Conservation (phyloP, 2,888 invertebrate genomes). For the Drosophila monieri region DNA sequence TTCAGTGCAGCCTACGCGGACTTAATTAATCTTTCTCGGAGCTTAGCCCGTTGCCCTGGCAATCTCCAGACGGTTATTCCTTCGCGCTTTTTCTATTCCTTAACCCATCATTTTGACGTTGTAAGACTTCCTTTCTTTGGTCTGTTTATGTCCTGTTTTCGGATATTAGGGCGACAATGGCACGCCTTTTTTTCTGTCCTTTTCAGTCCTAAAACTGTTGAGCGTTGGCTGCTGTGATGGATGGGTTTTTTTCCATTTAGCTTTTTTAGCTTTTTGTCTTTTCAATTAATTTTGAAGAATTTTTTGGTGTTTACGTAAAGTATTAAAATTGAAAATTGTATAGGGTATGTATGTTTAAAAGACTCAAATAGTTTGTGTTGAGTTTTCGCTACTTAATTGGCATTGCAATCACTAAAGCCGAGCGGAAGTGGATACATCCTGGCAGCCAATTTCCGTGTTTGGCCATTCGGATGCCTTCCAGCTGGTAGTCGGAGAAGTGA, state of each 20-base stretch:
- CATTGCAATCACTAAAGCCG: slow-evolving; percentile 22
- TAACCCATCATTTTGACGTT: slow-evolving; percentile 17
- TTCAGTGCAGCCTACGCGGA: slow-evolving; percentile 54
- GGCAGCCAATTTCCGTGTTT: slow-evolving; percentile 40
- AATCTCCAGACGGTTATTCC: slow-evolving; percentile 49
- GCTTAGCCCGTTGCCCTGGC: slow-evolving; percentile 69
- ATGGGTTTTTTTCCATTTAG: slow-evolving; percentile 23
- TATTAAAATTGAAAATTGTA: no score
- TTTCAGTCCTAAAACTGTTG: slow-evolving; percentile 29
- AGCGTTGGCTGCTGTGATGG: slow-evolving; percentile 36
- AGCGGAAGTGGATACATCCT: slow-evolving; percentile 19
- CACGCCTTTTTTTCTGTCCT: slow-evolving; percentile 27
- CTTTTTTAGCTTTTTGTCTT: slow-evolving; percentile 38
- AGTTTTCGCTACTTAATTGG: slow-evolving; percentile 30
- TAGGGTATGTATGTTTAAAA: no score
- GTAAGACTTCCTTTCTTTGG: slow-evolving; percentile 26
- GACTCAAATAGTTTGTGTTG: no score
- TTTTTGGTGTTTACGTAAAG: slow-evolving; percentile 4
- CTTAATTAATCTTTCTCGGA: slow-evolving; percentile 75
- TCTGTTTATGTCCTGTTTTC: slow-evolving; percentile 22
- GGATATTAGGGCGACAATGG: slow-evolving; percentile 39
- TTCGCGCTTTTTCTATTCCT: slow-evolving; percentile 4
- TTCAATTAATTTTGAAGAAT: slow-evolving; percentile 25
- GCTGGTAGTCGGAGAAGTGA: slow-evolving; percentile 5
- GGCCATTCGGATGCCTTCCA: slow-evolving; percentile 33